Evolutionary conservation across 1,140 invertebrate species (phyloP), one percentile per base, ranked within the genome.

Genomic region (Liolophura sinensis): DNA sequence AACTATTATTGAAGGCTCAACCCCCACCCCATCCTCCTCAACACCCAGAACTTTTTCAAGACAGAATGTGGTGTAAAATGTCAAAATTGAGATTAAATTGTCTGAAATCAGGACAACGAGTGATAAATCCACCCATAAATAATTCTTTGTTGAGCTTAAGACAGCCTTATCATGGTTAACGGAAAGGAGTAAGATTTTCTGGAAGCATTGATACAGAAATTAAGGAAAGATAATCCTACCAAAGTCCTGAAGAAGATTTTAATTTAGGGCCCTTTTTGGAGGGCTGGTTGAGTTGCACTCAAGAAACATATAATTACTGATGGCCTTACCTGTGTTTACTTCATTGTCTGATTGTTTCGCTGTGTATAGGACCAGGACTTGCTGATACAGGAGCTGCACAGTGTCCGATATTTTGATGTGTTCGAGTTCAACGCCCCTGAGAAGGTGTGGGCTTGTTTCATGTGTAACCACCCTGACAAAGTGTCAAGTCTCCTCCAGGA

Each of bases 381-480:
- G 68, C 80, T 97, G 27, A 84, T 95, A 22, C 91, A 91, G 77
- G 95, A 97, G 85, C 85, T 97, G 11, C 88, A 93, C n/a, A 89
- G 91, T 74, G 89, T 90, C 49, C 90, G 93, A 27, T 96, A 94
- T 82, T 93, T 96, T 86, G 95, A 97, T 84, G 92, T 96, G 25
- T 97, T 97, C 84, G 92, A 94, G 84, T 90, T 89, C 75, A 89
- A 89, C 77, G 87, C 85, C 7, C 76, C 86, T 14, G 84, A 80
- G 70, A 87, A 85, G 58, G 86, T 87, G 72, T 95, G 93, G 93
- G 90, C 91, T 25, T 96, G 93, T 84, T 95, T 95, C 82, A 87
- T 94, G 62, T 97, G 95, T 82, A 93, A 93, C 79, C 92, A 95
- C 85, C 94, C 94, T 1, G 94, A 97, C 76, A 89, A 91, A 77